Conservation (phyloP, 2,113 vertebrate species). For the Rhabdomys dilectus region DNA sequence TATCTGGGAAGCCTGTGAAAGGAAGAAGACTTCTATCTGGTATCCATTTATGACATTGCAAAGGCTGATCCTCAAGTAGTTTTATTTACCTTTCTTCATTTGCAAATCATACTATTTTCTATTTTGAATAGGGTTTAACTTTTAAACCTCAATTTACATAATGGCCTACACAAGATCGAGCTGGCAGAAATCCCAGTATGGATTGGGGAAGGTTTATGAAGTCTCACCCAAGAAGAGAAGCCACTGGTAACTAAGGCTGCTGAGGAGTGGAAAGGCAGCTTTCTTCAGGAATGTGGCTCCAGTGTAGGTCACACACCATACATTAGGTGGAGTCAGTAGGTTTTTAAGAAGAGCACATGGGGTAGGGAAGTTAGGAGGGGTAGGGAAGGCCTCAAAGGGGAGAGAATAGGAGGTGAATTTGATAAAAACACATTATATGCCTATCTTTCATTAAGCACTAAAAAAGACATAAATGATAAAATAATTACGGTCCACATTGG, state of each 20-base stretch:
- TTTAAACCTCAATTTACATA: neutral
- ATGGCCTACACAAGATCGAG: too few relatives aligned
- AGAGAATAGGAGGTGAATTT: neutral
- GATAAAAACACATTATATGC: neutral
- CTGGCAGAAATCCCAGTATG: neutral
- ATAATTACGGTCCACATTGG: neutral
- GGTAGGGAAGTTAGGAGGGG: neutral
- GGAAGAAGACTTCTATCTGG: neutral
- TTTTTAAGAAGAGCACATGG: neutral
- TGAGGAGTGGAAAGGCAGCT: too few relatives aligned
- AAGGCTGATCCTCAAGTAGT: neutral
- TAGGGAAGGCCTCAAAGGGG: too few relatives aligned
- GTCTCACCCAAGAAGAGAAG: neutral
- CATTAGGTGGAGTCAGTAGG: too few relatives aligned
- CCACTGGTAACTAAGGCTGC: neutral
- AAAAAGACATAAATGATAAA: neutral
- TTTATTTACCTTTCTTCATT: neutral
- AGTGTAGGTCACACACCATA: neutral
- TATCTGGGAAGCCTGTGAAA: neutral
- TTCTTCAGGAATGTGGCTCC: neutral
- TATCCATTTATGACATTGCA: neutral
- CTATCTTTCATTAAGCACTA: neutral
- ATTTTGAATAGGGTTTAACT: slow-evolving; percentile 2
- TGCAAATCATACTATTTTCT: slow-evolving; percentile 36
- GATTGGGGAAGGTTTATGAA: neutral